These are phyloP conservation scores for Eupithecia abbreviata DNA, from an alignment of 2,888 invertebrate species.

Conservation along the genomic window DNA sequence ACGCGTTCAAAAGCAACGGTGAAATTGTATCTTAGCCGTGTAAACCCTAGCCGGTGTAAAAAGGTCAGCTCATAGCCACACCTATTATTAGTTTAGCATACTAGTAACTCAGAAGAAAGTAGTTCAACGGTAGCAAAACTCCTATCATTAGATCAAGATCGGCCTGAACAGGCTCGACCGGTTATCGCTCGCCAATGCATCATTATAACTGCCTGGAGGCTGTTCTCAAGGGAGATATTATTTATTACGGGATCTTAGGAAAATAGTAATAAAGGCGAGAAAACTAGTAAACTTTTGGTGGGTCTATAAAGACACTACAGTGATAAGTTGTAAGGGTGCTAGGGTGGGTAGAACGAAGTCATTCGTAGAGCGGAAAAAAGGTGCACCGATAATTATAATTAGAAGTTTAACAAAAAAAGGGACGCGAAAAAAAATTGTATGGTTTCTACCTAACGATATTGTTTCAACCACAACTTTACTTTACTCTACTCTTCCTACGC, in stretches of 20 bases:
- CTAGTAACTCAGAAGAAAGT: slow-evolving; percentile 51
- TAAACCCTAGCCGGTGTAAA: neutral
- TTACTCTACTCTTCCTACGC: no score
- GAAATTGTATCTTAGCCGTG: neutral
- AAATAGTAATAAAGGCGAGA: neutral
- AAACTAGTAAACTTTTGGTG: neutral
- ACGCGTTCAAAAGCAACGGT: no score
- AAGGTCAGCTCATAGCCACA: neutral
- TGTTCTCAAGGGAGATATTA: slow-evolving; percentile 16
- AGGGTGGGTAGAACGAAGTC: no score
- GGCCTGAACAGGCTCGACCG: slow-evolving; percentile 51
- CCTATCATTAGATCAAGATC: slow-evolving; percentile 65
- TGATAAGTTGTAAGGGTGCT: no score
- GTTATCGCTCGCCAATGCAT: slow-evolving; percentile 49
- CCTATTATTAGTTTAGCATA: neutral
- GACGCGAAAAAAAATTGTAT: no score
- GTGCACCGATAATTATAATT: no score
- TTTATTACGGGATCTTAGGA: slow-evolving; percentile 12
- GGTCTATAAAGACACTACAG: no score
- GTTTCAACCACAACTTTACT: no score
- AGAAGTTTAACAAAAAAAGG: no score
- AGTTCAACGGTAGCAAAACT: slow-evolving; percentile 62
- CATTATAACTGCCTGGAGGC: slow-evolving; percentile 45
- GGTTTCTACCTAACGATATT: no score
- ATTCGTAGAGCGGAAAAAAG: no score